These are phyloP conservation scores for Leptosomus discolor DNA, from an alignment of 2,113 vertebrate genomes.

Conservation along the genomic window DNA sequence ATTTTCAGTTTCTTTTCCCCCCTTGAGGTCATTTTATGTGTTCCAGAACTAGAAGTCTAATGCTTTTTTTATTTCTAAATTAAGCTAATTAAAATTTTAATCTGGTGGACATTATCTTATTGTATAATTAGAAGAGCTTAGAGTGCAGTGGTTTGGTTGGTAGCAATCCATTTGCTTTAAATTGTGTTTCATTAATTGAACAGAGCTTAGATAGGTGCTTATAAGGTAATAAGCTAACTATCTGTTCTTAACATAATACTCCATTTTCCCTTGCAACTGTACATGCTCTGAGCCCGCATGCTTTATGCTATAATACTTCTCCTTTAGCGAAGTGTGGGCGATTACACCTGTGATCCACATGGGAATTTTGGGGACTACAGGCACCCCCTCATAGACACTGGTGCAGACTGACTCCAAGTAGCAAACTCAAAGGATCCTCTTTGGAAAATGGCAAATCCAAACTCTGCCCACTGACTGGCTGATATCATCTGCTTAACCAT, in stretches of 20 bases:
- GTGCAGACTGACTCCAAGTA: background rate
- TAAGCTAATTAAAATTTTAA: slow-evolving; percentile 51
- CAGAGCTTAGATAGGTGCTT: background rate
- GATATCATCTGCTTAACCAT: background rate
- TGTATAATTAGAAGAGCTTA: slow-evolving; percentile 29
- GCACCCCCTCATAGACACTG: background rate
- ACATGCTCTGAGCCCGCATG: background rate
- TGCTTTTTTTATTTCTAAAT: slow-evolving; percentile 11
- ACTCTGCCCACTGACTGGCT: background rate
- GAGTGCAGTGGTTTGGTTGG: background rate
- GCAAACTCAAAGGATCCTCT: background rate
- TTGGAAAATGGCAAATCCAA: background rate
- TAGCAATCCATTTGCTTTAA: background rate
- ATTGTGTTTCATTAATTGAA: slow-evolving; percentile 24
- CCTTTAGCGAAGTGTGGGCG: background rate
- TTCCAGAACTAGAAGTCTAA: background rate
- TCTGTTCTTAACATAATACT: background rate
- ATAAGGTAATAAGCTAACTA: background rate
- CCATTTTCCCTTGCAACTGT: background rate
- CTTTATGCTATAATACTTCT: background rate
- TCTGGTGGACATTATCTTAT: slow-evolving; percentile 28
- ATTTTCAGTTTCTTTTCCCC: background rate
- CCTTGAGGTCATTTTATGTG: background rate
- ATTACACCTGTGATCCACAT: background rate
- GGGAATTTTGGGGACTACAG: background rate